Conservation (phyloP, 2,888 invertebrate genomes). For the Quadroppia sp. region DNA sequence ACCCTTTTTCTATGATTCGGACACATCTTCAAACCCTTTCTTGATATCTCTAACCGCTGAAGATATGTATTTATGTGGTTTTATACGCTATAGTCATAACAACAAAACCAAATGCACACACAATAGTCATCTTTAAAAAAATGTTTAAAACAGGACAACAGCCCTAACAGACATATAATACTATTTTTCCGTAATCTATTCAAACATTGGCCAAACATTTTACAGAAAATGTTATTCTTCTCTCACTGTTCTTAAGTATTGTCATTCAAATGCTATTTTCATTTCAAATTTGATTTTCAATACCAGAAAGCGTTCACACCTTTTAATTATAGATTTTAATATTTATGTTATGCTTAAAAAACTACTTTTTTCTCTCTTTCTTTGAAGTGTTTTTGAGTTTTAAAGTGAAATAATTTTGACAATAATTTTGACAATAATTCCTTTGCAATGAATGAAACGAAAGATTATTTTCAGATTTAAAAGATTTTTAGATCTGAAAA, state of each 20-base stretch:
- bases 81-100: slow-evolving; percentile 15
- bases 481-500: no score
- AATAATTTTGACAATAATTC: no score
- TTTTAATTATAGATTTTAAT: background rate
- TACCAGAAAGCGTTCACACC: background rate
- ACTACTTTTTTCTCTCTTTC: no score
- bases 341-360: background rate
- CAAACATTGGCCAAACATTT: background rate
- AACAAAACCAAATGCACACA: background rate
- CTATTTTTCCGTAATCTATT: slow-evolving; percentile 21
- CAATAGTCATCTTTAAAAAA: slow-evolving; percentile 13
- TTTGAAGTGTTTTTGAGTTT: no score
- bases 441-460: no score
- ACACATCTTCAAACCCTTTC: no score
- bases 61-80: no score
- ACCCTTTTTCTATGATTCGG: no score
- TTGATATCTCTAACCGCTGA: no score
- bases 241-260: slow-evolving; percentile 10
- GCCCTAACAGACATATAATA: background rate
- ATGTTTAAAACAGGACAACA: slow-evolving; percentile 21
- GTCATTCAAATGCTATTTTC: background rate
- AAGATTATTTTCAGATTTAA: no score
- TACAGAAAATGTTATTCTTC: background rate
- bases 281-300: background rate
- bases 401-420: no score